These are phyloP conservation scores for Pyrocephalus nanus DNA, from an alignment of 2,797 vertebrate species.

Conservation along the genomic window DNA sequence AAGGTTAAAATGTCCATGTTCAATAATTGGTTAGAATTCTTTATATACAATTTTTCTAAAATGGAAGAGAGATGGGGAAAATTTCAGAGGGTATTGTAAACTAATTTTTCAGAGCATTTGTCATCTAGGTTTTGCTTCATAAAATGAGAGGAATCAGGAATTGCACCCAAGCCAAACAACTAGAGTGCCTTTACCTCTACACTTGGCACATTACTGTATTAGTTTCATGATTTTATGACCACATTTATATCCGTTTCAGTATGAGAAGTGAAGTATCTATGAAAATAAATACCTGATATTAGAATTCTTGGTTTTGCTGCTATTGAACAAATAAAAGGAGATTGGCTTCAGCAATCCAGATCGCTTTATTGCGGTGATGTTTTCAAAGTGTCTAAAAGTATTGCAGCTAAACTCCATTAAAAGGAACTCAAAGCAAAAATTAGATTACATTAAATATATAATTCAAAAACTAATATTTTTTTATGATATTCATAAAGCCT, in stretches of 20 bases:
- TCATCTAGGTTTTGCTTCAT: background rate
- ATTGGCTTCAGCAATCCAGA: background rate
- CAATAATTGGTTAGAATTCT: conserved; percentile 4
- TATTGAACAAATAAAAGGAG: background rate
- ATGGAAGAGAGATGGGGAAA: background rate
- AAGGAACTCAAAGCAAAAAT: background rate
- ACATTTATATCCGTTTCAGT: background rate
- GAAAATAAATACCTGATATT: background rate
- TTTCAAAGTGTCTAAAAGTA: background rate
- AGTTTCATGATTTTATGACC: background rate
- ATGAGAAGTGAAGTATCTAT: background rate
- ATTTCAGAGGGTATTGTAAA: background rate
- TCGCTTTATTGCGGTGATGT: background rate
- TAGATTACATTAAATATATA: background rate
- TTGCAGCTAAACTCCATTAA: background rate
- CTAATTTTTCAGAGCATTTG: background rate
- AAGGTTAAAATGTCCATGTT: conserved; percentile 52
- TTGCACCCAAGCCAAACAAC: background rate
- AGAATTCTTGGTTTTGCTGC: background rate
- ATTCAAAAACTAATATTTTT: background rate
- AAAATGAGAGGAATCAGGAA: background rate
- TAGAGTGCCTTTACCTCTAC: background rate
- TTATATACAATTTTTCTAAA: conserved; percentile 1
- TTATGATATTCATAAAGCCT: background rate
- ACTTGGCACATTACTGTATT: background rate